Base-by-base conservation (phyloP, 2,797 vertebrate species). In the Falco rusticolus region DNA sequence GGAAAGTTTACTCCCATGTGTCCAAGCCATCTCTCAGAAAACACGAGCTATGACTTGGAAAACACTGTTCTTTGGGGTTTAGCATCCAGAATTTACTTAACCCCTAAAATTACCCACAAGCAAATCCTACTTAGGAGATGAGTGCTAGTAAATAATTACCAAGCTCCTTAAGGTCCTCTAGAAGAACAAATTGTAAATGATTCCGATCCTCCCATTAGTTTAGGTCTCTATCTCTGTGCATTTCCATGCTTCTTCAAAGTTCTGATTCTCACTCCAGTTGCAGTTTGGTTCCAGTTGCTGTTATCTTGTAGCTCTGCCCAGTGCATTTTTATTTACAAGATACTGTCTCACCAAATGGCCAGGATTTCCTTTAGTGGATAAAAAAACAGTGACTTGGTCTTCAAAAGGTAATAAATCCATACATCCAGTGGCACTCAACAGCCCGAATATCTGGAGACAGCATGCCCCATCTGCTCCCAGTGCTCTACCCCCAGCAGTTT, bases 211-310 rank as follows among this genome's bases (percentile, higher is more conserved):
- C n/a, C 64, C 3, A 3, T 11, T 25, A 6, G 16, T 31, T 51
- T 1, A 33, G 34, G 19, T 26, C 60, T 68, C 89, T 26, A 9
- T 29, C 50, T 72, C 22, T 26, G 39, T 6, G n/a, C 22, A 11
- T 28, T 63, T 37, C 50, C 33, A 9, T 1, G 1, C 24, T 81
- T 34, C 5, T 37, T 39, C 69, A 18, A 63, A 77, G 8, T 11
- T 50, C 57, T 39, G 31, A 8, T 37, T 59, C 87, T 64, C 56
- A 8, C 37, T 33, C 17, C 45, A 54, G 33, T 18, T 18, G 43
- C 2, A 2, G 5, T 26, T 75, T 7, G 1, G 0, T 34, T 78
- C 50, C 2, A 21, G 28, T 8, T n/a, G 14, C 14, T 34, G 9
- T 33, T 60, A 17, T 10, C 17, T 4, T 0, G 1, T 8, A 84